These are phyloP conservation scores for Platypus cylindrus DNA, from an alignment of 2,888 invertebrate genomes.

Conservation along the genomic window DNA sequence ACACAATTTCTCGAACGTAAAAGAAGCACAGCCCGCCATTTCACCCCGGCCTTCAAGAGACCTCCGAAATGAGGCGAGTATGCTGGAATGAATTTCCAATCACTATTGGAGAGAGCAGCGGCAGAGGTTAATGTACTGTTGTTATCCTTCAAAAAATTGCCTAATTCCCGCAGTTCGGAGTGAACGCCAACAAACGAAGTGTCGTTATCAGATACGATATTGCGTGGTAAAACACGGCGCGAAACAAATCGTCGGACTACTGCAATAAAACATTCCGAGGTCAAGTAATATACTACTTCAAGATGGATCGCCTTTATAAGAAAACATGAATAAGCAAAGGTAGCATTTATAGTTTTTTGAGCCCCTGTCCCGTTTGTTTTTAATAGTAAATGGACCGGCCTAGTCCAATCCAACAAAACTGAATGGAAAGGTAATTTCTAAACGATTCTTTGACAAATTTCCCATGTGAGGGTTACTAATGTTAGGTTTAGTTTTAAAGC, in stretches of 20 bases:
- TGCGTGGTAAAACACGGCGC: conserved; percentile 2
- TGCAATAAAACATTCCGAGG: conserved; percentile 1
- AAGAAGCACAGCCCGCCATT: no score
- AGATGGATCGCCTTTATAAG: conserved; percentile 3
- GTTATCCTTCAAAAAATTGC: conserved; percentile 2
- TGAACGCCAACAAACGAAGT: conserved; percentile 1
- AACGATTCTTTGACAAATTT: conserved; percentile 7
- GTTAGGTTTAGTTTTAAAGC: conserved; percentile 12
- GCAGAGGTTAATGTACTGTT: neutral
- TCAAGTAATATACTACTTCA: conserved; percentile 3
- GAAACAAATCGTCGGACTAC: conserved; percentile 2
- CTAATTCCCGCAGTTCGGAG: conserved; percentile 1
- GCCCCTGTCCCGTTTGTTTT: no score
- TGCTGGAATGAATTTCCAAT: conserved; percentile 5
- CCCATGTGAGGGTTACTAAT: conserved; percentile 4
- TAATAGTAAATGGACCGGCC: neutral
- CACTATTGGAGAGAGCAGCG: neutral
- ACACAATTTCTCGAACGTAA: no score
- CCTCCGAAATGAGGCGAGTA: conserved; percentile 4
- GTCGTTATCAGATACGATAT: conserved; percentile 4
- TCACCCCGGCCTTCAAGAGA: conserved; percentile 19
- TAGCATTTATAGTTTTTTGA: no score
- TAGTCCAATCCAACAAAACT: neutral
- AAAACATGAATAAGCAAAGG: no score
- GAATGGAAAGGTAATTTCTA: neutral